These are phyloP conservation scores for Notarius quadriscutis DNA, from an alignment of 2,113 vertebrate species.

Conservation along the genomic window DNA sequence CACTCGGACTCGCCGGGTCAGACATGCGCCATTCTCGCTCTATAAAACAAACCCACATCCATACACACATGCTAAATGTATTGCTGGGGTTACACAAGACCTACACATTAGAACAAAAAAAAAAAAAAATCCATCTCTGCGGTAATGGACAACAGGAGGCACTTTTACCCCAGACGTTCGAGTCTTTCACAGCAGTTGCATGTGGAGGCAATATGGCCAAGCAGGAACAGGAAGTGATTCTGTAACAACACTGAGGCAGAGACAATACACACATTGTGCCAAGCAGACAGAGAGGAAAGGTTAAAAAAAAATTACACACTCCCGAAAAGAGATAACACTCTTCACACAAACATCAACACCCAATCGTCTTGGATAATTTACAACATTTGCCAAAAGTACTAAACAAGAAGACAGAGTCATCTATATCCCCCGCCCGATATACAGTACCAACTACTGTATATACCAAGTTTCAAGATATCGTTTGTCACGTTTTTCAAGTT, in stretches of 20 bases:
- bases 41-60: conserved; percentile 17
- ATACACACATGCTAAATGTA: conserved; percentile 10
- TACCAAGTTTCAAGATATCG: too few relatives aligned
- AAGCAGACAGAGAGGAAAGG: background rate
- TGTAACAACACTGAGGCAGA: background rate
- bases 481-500: too few relatives aligned
- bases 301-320: conserved; percentile 2
- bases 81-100: conserved; percentile 17
- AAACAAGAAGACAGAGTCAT: too few relatives aligned
- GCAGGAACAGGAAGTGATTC: conserved; percentile 24
- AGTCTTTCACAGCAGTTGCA: conserved; percentile 25
- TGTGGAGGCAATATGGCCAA: conserved; percentile 43
- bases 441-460: too few relatives aligned
- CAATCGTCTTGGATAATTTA: background rate
- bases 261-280: conserved; percentile 25
- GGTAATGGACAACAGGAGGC: conserved; percentile 29
- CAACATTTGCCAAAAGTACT: background rate
- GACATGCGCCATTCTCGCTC: background rate
- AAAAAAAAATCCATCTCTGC: background rate
- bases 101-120: background rate
- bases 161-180: conserved; percentile 24
- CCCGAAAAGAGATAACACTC: too few relatives aligned
- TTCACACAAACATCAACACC: background rate
- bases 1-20: background rate
- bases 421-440: too few relatives aligned